Evolutionary conservation across 2,888 invertebrate species (phyloP).

Genomic region (Bruchidius siliquastri): DNA sequence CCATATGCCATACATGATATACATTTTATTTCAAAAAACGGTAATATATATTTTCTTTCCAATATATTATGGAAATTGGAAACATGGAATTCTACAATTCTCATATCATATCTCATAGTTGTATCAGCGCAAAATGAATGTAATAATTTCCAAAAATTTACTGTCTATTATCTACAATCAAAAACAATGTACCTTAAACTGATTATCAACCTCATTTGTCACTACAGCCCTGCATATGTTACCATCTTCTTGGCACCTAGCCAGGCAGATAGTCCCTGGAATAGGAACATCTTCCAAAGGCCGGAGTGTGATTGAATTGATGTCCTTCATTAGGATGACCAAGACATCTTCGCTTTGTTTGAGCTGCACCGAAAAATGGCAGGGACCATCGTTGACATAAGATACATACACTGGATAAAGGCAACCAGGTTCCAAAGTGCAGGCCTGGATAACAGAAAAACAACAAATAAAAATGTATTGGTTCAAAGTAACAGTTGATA

Average conservation of each 20-base stretch:
- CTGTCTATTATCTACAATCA: no score
- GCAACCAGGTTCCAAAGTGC: constrained; percentile 52
- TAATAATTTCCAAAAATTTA: no score
- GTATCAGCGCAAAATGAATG: no score
- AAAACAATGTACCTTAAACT: constrained; percentile 54
- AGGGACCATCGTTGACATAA: constrained; percentile 75
- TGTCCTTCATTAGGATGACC: constrained; percentile 66
- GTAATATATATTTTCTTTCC: no score
- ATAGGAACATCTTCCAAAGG: constrained; percentile 63
- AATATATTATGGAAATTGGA: no score
- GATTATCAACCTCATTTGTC: constrained; percentile 64
- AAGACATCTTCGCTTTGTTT: constrained; percentile 57
- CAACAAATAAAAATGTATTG: constrained; percentile 24
- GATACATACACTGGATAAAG: constrained; percentile 69
- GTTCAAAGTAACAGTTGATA: no score
- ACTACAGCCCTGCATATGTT: constrained; percentile 73
- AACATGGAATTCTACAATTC: no score
- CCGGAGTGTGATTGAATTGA: constrained; percentile 60
- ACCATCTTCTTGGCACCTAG: constrained; percentile 64
- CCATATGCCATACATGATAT: no score
- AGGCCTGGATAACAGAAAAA: constrained; percentile 53
- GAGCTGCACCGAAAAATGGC: constrained; percentile 71
- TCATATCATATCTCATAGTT: no score
- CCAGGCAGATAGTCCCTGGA: constrained; percentile 73
- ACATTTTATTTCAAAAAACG: no score